Evolutionary conservation across 2,113 vertebrate genomes (phyloP).

Genomic region (Festucalex cinctus): DNA sequence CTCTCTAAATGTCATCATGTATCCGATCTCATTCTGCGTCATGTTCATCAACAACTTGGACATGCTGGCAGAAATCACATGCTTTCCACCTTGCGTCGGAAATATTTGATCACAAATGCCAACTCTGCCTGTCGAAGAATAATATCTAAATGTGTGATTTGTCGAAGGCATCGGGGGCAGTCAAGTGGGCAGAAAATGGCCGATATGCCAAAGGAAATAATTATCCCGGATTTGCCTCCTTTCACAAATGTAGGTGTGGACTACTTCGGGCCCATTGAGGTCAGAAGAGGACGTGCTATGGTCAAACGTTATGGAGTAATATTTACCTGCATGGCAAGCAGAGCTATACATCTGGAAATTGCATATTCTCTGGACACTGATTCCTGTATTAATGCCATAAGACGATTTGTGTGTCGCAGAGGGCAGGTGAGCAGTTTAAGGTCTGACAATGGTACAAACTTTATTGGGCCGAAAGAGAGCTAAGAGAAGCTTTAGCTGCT

Average conservation of each 20-base stretch:
- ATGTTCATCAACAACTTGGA: too few species aligned
- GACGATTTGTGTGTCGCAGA: background rate
- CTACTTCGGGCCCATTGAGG: too few species aligned
- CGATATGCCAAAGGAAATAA: background rate
- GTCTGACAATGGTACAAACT: background rate
- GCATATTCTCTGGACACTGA: background rate
- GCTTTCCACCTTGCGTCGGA: background rate
- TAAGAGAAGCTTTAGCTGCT: background rate
- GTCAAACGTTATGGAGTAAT: too few species aligned
- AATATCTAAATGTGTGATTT: background rate
- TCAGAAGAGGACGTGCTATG: too few species aligned
- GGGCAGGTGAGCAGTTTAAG: background rate
- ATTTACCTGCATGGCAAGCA: too few species aligned
- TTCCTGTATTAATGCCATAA: background rate
- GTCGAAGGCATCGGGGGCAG: background rate
- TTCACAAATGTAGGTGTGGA: too few species aligned
- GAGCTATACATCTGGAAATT: too few species aligned
- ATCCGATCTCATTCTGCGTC: background rate
- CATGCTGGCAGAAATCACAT: background rate
- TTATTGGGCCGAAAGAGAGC: background rate
- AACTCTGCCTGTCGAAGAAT: background rate
- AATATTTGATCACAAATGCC: background rate
- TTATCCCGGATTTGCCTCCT: too few species aligned
- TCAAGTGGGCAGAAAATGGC: slow-evolving; percentile 1
- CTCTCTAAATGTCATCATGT: background rate